Conservation (phyloP, 2,888 invertebrate species). For the Zhengitettix transpicula region DNA sequence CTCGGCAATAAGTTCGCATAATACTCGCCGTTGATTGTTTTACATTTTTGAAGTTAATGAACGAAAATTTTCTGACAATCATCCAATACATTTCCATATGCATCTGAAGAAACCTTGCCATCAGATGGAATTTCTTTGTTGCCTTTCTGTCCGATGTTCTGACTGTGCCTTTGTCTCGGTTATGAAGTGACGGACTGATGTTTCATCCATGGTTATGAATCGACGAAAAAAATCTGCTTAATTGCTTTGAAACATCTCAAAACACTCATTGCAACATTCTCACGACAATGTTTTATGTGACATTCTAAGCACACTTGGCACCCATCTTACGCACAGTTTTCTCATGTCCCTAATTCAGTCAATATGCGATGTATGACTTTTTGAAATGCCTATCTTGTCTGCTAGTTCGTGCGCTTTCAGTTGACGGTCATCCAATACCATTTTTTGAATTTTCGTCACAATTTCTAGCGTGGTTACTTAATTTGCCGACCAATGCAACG, state of each 20-base stretch:
- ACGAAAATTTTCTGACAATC: not conserved
- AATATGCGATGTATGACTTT: not conserved
- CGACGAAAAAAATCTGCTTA: not conserved
- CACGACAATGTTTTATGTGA: not conserved
- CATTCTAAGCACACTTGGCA: not conserved
- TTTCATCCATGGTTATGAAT: too few relatives aligned
- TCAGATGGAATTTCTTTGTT: not conserved
- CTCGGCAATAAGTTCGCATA: not conserved
- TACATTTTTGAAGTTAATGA: not conserved
- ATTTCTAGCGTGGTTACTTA: too few relatives aligned
- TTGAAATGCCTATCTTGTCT: not conserved
- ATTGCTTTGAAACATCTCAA: not conserved
- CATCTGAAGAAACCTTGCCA: not conserved
- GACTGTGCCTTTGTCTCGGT: not conserved
- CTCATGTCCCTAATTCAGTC: not conserved
- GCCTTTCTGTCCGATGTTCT: not conserved
- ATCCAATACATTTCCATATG: not conserved
- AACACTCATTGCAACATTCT: not conserved
- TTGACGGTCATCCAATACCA: too few relatives aligned
- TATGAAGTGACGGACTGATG: not conserved
- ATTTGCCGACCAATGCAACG: not conserved
- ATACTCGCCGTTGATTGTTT: too few relatives aligned
- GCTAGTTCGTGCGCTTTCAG: too few relatives aligned
- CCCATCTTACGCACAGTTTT: too few relatives aligned
- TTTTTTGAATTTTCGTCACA: too few relatives aligned